Evolutionary conservation across 2,113 vertebrate species (phyloP).

Genomic region (Rhegmatorhina hoffmannsi): DNA sequence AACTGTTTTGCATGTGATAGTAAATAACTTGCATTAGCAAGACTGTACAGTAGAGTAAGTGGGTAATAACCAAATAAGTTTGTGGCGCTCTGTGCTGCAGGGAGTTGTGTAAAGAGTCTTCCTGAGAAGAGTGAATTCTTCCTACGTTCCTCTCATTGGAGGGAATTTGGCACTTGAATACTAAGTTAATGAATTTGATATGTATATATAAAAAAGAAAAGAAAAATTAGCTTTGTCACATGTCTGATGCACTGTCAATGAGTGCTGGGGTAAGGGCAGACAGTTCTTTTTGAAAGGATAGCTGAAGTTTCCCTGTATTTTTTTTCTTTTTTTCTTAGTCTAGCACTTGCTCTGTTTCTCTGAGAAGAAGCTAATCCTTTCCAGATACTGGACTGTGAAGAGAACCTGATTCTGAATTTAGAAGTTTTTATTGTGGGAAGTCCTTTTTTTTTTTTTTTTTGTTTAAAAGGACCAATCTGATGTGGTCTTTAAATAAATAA

Average conservation of each 20-base stretch:
- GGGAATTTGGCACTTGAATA: slow-evolving; percentile 63
- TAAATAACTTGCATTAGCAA: slow-evolving; percentile 74
- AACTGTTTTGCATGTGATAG: slow-evolving; percentile 90
- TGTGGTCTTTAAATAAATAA: background rate
- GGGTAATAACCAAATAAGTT: slow-evolving; percentile 75
- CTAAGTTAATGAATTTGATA: background rate
- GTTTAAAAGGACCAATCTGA: background rate
- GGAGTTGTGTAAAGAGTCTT: slow-evolving; percentile 51
- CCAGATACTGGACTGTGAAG: background rate
- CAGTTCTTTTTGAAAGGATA: slow-evolving; percentile 1
- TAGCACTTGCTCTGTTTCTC: background rate
- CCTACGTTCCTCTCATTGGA: slow-evolving; percentile 21
- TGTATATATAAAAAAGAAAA: background rate
- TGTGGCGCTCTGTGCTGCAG: slow-evolving; percentile 69
- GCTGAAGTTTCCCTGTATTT: background rate
- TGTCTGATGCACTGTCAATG: background rate
- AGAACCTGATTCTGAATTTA: background rate
- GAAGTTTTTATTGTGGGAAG: background rate
- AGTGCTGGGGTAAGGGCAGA: slow-evolving; percentile 22
- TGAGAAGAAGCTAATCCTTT: slow-evolving; percentile 1
- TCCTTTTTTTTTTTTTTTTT: background rate
- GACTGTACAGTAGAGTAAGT: slow-evolving; percentile 73
- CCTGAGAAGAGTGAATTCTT: slow-evolving; percentile 50
- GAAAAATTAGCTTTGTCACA: background rate
- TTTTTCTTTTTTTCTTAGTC: background rate